Base-by-base conservation (phyloP, 2,888 invertebrate species). In the Argyresthia albistria region DNA sequence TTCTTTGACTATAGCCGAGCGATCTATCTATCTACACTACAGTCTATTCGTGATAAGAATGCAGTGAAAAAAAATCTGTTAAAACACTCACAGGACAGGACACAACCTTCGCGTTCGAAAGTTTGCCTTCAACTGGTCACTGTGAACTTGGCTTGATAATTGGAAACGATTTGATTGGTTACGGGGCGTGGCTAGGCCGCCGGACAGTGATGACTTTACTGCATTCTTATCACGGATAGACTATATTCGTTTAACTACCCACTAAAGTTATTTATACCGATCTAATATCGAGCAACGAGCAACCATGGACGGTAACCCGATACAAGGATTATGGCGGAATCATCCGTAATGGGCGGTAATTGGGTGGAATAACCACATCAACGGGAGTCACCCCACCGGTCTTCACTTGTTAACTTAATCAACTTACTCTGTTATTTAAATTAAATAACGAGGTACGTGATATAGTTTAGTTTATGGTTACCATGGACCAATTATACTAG, bases 351-450 rank as follows among this genome's bases (percentile, higher is more conserved):
- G 70, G 70, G 54, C 63, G 60, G 70, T 79, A 84, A 84, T 84
- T 80, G 83, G 69, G 61, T 73, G 73, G 75, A 82, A 83, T 78
- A 79, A 79, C 70, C 69, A 62, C 8, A 48, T 39, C 9, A 39
- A 9, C n/a, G 39, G 39, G 39, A 39, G 25, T 25, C 25, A 25
- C 25, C 25, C 25, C 25, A n/a, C n/a, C 45, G 7, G 9, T 14
- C 15, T 9, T 14, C 45, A 15, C 45, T 45, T 15, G 45, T 36
- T 48, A 14, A 48, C 12, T 15, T 36, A 48, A 48, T 48, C n/a
- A 37, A 37, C 8, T n/a, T 37, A 37, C 15, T 15, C 37, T 15
- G 37, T 37, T 37, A 15, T 37, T 48, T 48, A 48, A 48, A 48
- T 48, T 48, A 37, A 46, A 14, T 47, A 16, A 46, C 15, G 10